A percentile compares a stretch with the other conserved stretches of the same genome.
Conservation (phyloP, 2,888 invertebrate genomes). For the Synergus itoensis region DNA sequence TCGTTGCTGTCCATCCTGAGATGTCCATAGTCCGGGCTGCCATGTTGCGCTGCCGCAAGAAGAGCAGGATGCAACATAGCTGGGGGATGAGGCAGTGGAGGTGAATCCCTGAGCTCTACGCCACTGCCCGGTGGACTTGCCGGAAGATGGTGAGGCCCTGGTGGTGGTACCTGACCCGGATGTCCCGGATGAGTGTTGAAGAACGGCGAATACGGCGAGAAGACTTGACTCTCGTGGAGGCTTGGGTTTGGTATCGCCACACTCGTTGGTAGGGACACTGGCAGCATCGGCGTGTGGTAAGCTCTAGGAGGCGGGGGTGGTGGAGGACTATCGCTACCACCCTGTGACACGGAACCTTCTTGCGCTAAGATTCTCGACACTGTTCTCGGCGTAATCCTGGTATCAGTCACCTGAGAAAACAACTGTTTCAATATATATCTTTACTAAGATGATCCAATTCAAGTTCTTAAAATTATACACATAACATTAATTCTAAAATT, state of each 20-base stretch:
- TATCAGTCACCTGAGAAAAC: slow-evolving; percentile 86
- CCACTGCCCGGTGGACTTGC: slow-evolving; percentile 84
- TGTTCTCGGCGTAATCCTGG: slow-evolving; percentile 93
- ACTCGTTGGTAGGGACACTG: slow-evolving; percentile 93
- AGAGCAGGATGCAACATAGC: slow-evolving; percentile 92
- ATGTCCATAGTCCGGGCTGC: slow-evolving; percentile 89
- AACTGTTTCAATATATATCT: slow-evolving; percentile 51
- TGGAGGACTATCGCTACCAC: slow-evolving; percentile 78
- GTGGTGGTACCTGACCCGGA: slow-evolving; percentile 75
- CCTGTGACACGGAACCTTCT: slow-evolving; percentile 87
- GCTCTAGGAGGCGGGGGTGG: slow-evolving; percentile 84
- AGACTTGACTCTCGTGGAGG: slow-evolving; percentile 95
- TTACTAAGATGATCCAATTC: slow-evolving; percentile 16
- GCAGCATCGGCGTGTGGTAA: slow-evolving; percentile 90
- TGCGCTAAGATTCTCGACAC: slow-evolving; percentile 92
- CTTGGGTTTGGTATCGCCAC: slow-evolving; percentile 98
- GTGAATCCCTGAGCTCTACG: slow-evolving; percentile 87
- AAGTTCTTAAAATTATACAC: neutral
- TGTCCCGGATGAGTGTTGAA: slow-evolving; percentile 81
- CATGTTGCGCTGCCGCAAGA: slow-evolving; percentile 90
- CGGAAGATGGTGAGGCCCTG: slow-evolving; percentile 75
- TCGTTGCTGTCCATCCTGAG: slow-evolving; percentile 90
- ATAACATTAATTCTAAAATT: neutral
- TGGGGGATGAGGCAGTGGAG: slow-evolving; percentile 89
- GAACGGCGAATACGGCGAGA: slow-evolving; percentile 94